Conservation (phyloP, 2,797 vertebrate species). For the Phalanger gymnotis region DNA sequence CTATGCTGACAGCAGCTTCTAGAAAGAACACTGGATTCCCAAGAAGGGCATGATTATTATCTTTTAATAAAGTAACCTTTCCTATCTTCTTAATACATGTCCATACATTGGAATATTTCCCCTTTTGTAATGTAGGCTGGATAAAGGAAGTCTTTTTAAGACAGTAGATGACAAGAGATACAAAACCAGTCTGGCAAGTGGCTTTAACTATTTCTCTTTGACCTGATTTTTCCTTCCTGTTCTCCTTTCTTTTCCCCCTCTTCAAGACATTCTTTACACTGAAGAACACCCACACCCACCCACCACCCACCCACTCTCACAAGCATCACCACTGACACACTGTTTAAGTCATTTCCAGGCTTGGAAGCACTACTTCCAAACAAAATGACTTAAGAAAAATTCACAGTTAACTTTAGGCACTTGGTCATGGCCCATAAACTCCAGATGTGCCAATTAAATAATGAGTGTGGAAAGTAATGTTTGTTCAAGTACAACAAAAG, state of each 20-base stretch:
- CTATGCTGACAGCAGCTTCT: neutral
- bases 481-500: neutral
- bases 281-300: neutral
- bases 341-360: neutral
- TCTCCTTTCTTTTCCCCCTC: neutral
- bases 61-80: neutral
- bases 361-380: neutral
- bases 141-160: neutral
- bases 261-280: neutral
- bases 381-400: neutral
- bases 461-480: neutral
- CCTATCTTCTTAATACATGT: neutral
- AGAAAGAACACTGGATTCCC: neutral
- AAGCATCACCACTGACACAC: neutral
- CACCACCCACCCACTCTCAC: neutral
- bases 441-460: neutral
- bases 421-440: neutral
- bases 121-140: neutral
- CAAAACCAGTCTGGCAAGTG: neutral
- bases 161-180: neutral
- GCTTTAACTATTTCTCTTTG: neutral
- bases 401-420: neutral
- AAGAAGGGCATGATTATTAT: neutral
- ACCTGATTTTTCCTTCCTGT: neutral
- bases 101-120: neutral